Base-by-base conservation (phyloP, 1,140 invertebrate genomes). In the Drosophila littoralis region DNA sequence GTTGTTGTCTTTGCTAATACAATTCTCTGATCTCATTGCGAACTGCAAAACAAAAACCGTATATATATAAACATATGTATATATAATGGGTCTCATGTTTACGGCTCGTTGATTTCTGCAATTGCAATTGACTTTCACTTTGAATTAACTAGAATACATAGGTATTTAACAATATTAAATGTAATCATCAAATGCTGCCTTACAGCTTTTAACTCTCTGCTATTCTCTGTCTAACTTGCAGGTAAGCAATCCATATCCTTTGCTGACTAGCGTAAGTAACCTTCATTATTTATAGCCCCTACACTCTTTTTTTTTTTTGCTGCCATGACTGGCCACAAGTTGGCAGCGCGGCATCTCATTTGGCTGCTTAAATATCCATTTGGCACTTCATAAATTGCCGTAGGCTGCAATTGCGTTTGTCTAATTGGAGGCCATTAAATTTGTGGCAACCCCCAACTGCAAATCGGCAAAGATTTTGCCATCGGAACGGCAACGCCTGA, bases 391-490 rank as follows among this genome's bases (percentile, higher is more conserved):
- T 77, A 79, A 79, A 79, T 77, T 60, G 69, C 63, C 52, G 33
- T 52, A 67, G 50, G 42, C 12, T 52, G 59, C 57, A 70, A 46
- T 59, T 73, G 70, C 68, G 54, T 63, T 52, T 81, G 58, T 66
- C 79, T 86, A 86, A 86, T 86, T 86, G 59, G 43, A 45, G 71
- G 79, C 71, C 83, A 85, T 85, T 85, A 86, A 78, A 85, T 60
- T 67, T 78, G 75, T 76, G 82, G 81, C 82, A 86, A 71, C 46
- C 22, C 59, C 61, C 42, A 70, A 75, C 69, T 83, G 80, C 79
- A 82, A 78, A 77, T 59, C 40, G 75, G 71, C 38, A 36, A 42
- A 45, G 61, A 38, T 58, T 28, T 70, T 52, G 52, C 12, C 58
- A 65, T 32, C 59, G 63, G 61, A 70, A 61, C 59, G 65, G 71